Evolutionary conservation across 2,888 invertebrate genomes (phyloP), one percentile per base, ranked within the genome.

Genomic region (Sipha maydis): DNA sequence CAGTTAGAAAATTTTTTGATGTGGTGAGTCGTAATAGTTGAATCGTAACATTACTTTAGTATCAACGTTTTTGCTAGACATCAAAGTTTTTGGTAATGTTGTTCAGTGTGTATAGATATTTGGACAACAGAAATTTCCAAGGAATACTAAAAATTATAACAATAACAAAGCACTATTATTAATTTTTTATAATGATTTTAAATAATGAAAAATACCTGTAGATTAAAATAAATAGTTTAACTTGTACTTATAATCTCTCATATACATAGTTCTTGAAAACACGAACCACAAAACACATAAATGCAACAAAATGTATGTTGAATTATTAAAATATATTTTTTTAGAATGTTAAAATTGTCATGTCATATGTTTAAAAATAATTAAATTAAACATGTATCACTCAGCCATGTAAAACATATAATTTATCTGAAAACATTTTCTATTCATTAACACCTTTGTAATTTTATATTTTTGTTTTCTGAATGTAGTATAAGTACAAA

Each of bases 1-100:
- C 38, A 14, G 38, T 56, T 31, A 25, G 54, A 73, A 48, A 82
- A 83, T 54, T 73, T 83, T 83, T 83, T 75, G 34, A 75, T 34
- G 56, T n/a, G 54, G 54, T 71, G 71, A 71, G 25, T 71, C 69
- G 71, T 69, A 31, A 31, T 71, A 71, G 34, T 54, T 73, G 34
- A 34, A 83, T 56, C 73, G 73, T 54, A 83, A 83, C 83, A 73
- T 73, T 54, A 83, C 25, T 83, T 75, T 34, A 38, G 83, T 83
- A 82, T 14, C 69, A 82, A 80, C n/a, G 28, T 41, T 28, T 82
- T 38, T 14, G 80, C 28, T 28, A 41, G 28, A 19, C 69, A n/a
- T n/a, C 5, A 67, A 82, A 82, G 38, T 41, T 79, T 82, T 82
- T 41, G 61, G 34, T 17, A 38, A 17, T 31, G 8, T 31, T 8